A percentile compares a stretch with the other conserved stretches of the same genome.
Evolutionary conservation across 2,888 invertebrate species (phyloP).

Genomic region (Junonia oenone): DNA sequence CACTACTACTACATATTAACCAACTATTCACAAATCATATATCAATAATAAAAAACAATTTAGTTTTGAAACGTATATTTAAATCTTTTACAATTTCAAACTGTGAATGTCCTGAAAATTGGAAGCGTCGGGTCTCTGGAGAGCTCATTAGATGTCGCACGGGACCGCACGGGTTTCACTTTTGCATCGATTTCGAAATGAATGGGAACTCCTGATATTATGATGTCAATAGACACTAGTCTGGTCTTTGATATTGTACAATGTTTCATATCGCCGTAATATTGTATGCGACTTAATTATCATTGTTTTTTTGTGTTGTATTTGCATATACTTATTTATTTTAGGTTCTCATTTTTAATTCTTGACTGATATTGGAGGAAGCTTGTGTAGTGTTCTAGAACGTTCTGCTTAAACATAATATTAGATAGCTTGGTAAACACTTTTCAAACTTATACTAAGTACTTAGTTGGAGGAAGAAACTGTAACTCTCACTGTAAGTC

Average conservation of each 20-base stretch:
- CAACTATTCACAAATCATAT: too few species aligned
- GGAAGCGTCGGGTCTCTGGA: slow-evolving; percentile 41
- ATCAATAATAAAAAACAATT: not conserved
- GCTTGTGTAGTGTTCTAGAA: too few species aligned
- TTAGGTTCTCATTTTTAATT: too few species aligned
- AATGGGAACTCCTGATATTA: slow-evolving; percentile 7
- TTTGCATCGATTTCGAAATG: slow-evolving; percentile 42
- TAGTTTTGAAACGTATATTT: not conserved
- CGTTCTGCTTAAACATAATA: too few species aligned
- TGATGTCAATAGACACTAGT: not conserved
- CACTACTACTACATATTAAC: too few species aligned
- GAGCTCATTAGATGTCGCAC: slow-evolving; percentile 54
- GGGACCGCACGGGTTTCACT: slow-evolving; percentile 32
- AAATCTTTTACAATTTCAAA: slow-evolving; percentile 8
- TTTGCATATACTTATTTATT: too few species aligned
- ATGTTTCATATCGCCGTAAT: not conserved
- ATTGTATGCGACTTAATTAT: not conserved
- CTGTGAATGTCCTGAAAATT: slow-evolving; percentile 30
- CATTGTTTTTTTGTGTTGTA: not conserved
- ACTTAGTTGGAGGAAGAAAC: too few species aligned
- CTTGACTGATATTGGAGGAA: too few species aligned
- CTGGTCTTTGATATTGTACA: not conserved
- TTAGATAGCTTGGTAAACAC: too few species aligned
- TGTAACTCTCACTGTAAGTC: too few species aligned
- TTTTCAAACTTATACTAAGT: too few species aligned